A percentile compares a stretch with the other conserved stretches of the same genome.
phyloP scores from a whole-genome alignment of 1,140 invertebrate genomes.

The Phenacoccus solenopsis region DNA sequence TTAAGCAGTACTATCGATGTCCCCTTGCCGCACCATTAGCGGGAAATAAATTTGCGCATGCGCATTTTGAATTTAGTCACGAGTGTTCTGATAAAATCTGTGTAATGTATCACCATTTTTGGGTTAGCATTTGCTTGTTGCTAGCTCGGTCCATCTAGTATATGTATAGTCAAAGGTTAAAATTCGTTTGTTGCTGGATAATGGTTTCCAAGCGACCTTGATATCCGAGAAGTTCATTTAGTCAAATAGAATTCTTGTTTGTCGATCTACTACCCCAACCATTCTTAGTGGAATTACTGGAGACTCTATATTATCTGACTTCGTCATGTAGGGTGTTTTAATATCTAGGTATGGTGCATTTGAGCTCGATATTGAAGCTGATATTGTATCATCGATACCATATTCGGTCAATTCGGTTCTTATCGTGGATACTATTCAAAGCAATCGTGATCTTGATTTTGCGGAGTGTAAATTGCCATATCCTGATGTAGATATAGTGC shows the following conservation, averaged over 20 bases:
- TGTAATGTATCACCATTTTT: too few relatives aligned
- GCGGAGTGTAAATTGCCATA: not conserved
- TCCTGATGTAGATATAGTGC: not conserved
- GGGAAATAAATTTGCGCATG: too few relatives aligned
- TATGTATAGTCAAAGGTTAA: too few relatives aligned
- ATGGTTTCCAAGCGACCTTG: not conserved
- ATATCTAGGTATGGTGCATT: not conserved
- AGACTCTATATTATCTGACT: not conserved
- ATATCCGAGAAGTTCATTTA: not conserved
- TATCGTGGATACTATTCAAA: not conserved
- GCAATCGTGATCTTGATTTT: not conserved
- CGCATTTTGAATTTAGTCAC: too few relatives aligned
- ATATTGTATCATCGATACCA: not conserved
- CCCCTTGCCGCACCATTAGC: too few relatives aligned
- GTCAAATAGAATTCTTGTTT: not conserved
- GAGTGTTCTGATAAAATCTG: too few relatives aligned
- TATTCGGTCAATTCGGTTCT: not conserved
- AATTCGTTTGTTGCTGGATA: not conserved
- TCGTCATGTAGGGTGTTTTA: not conserved
- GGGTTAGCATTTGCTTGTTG: too few relatives aligned
- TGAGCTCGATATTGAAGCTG: not conserved
- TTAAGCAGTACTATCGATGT: too few relatives aligned
- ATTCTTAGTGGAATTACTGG: not conserved
- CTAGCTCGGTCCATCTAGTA: too few relatives aligned
- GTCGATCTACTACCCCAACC: not conserved